A percentile compares a stretch with the other conserved stretches of the same genome.
Conservation (phyloP, 2,797 vertebrate species). For the Acipenser ruthenus region DNA sequence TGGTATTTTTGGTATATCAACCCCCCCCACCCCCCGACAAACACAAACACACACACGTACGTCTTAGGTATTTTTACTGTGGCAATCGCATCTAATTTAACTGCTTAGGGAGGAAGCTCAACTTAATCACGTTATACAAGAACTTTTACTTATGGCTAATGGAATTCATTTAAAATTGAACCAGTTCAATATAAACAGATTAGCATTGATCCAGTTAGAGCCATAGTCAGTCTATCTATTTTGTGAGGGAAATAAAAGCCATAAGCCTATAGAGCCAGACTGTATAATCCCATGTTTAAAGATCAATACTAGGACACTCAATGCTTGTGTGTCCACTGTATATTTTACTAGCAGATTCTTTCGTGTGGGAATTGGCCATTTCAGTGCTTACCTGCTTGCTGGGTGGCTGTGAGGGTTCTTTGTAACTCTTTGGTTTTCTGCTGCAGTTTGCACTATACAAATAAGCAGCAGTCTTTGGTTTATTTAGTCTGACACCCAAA, state of each 20-base stretch:
- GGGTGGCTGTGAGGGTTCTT: constrained; percentile 26
- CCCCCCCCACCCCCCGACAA: too few species aligned
- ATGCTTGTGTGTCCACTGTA: constrained; percentile 31
- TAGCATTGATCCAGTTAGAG: constrained; percentile 96
- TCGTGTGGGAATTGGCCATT: constrained; percentile 32
- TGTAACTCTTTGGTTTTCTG: constrained; percentile 26
- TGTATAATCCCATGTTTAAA: constrained; percentile 74
- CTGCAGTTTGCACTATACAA: constrained; percentile 51
- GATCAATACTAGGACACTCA: constrained; percentile 69
- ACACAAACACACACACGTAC: too few species aligned
- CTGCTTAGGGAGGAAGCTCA: constrained; percentile 51
- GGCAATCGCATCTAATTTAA: constrained; percentile 34
- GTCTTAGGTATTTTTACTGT: too few species aligned
- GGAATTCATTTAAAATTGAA: constrained; percentile 98
- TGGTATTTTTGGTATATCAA: too few species aligned
- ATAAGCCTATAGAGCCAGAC: constrained; percentile 77
- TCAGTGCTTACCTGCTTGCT: constrained; percentile 29
- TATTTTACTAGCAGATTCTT: constrained; percentile 49
- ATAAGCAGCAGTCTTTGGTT: constrained; percentile 41
- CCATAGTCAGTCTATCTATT: constrained; percentile 92
- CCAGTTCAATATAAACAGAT: constrained; percentile 76
- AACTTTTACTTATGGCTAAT: constrained; percentile 98
- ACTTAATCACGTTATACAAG: constrained; percentile 67
- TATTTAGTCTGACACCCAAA: constrained; percentile 57
- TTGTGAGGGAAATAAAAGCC: constrained; percentile 91